Percentiles rank a stretch among this genome's conserved stretches.
These are phyloP conservation scores for Tenebrio molitor DNA, from an alignment of 1,140 invertebrate genomes.

Conservation along the genomic window DNA sequence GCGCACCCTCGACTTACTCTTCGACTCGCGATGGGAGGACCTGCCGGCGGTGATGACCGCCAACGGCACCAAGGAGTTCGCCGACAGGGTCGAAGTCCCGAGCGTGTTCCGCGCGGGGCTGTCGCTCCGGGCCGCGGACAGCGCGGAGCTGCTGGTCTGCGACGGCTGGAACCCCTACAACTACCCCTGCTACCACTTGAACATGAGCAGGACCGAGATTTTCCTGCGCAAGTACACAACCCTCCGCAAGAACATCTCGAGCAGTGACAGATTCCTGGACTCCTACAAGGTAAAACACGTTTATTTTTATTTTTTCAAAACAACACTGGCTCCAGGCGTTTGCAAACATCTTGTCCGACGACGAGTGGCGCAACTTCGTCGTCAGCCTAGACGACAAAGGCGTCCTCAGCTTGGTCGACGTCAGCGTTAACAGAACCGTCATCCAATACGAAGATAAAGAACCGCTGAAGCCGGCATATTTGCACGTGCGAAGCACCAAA, in stretches of 20 bases:
- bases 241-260: conserved; percentile 33
- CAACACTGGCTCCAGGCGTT: conserved; percentile 50
- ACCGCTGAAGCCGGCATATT: conserved; percentile 54
- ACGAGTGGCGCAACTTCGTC: conserved; percentile 60
- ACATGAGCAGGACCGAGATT: conserved; percentile 51
- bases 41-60: conserved; percentile 18
- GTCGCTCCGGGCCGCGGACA: conserved; percentile 52
- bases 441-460: conserved; percentile 51
- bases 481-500: conserved; percentile 52
- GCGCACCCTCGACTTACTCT: conserved; percentile 55
- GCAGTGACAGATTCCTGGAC: conserved; percentile 41
- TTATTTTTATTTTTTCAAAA: not conserved
- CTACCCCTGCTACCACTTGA: conserved; percentile 58
- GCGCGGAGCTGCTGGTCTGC: conserved; percentile 56
- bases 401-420: conserved; percentile 51
- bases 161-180: conserved; percentile 56
- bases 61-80: conserved; percentile 39
- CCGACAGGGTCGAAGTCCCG: conserved; percentile 52
- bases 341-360: conserved; percentile 53
- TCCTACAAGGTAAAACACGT: conserved; percentile 44
- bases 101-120: conserved; percentile 50
- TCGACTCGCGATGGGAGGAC: conserved; percentile 59
- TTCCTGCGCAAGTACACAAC: conserved; percentile 45
- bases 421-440: conserved; percentile 55
- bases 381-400: conserved; percentile 50